Conservation (phyloP, 2,113 vertebrate species). For the Oryzias celebensis region DNA sequence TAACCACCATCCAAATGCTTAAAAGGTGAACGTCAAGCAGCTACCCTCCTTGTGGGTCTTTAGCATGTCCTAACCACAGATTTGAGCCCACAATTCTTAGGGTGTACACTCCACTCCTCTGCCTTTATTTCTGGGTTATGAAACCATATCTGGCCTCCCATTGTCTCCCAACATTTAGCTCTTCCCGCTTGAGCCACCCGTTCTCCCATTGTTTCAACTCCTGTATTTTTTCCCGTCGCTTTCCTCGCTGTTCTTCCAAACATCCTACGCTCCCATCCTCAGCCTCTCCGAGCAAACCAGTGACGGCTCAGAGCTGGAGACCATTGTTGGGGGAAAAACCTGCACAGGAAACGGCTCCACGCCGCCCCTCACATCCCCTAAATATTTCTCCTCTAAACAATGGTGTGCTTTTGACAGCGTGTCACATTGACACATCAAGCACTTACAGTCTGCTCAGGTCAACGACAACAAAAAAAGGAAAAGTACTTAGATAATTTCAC, state of each 20-base stretch:
- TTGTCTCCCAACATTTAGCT: constrained; percentile 51
- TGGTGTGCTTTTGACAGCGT: constrained; percentile 52
- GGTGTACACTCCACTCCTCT: too few species aligned
- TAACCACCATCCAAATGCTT: too few species aligned
- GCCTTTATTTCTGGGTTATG: constrained; percentile 16
- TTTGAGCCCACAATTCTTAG: too few species aligned
- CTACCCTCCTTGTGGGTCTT: too few species aligned
- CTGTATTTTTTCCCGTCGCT: constrained; percentile 60
- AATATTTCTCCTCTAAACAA: constrained; percentile 75
- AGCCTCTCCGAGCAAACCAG: constrained; percentile 50
- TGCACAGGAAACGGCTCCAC: constrained; percentile 75
- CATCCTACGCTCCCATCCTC: constrained; percentile 55
- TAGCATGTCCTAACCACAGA: too few species aligned
- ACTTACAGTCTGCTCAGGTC: not conserved
- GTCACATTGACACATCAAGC: constrained; percentile 39
- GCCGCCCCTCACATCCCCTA: constrained; percentile 30
- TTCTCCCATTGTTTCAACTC: constrained; percentile 62
- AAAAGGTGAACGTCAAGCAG: too few species aligned
- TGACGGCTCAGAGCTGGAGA: constrained; percentile 41
- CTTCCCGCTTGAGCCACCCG: constrained; percentile 27
- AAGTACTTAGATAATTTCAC: not conserved
- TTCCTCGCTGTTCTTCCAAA: constrained; percentile 70
- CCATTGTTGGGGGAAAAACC: constrained; percentile 67
- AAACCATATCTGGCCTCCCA: constrained; percentile 45
- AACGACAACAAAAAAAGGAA: not conserved